These are phyloP conservation scores for Ophioninae sp. DNA, from an alignment of 2,888 invertebrate species.

Conservation along the genomic window DNA sequence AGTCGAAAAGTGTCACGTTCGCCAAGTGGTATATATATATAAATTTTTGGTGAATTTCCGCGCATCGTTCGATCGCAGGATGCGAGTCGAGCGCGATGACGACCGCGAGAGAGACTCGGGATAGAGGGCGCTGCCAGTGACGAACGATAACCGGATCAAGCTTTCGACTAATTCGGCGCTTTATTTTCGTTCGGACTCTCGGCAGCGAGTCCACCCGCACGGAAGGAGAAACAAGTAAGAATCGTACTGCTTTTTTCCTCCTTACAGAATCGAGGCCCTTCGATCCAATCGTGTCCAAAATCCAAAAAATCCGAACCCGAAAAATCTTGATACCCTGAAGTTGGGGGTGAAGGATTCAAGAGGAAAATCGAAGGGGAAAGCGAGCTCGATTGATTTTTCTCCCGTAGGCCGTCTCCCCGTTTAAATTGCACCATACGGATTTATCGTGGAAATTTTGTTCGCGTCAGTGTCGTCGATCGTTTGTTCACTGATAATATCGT, in stretches of 20 bases:
- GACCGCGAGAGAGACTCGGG: neutral
- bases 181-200: neutral
- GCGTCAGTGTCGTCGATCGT: neutral
- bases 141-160: neutral
- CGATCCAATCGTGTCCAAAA: neutral
- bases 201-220: neutral
- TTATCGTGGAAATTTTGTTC: neutral
- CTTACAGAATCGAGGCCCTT: neutral
- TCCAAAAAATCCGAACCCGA: neutral
- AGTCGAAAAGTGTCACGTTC: neutral
- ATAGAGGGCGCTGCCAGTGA: neutral
- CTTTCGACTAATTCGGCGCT: neutral
- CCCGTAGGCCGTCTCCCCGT: neutral
- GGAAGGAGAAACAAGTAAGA: constrained; percentile 11
- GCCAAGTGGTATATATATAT: neutral
- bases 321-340: neutral
- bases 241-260: too few relatives aligned
- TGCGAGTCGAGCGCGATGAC: neutral
- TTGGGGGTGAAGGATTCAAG: neutral
- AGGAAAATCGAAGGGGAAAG: constrained; percentile 15
- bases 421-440: neutral
- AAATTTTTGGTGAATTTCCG: neutral
- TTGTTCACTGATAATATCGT: neutral
- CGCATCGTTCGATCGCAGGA: neutral
- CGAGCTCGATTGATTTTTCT: constrained; percentile 43